These are phyloP conservation scores for Hypomecis atomaria DNA, from an alignment of 2,888 invertebrate species.

Conservation along the genomic window DNA sequence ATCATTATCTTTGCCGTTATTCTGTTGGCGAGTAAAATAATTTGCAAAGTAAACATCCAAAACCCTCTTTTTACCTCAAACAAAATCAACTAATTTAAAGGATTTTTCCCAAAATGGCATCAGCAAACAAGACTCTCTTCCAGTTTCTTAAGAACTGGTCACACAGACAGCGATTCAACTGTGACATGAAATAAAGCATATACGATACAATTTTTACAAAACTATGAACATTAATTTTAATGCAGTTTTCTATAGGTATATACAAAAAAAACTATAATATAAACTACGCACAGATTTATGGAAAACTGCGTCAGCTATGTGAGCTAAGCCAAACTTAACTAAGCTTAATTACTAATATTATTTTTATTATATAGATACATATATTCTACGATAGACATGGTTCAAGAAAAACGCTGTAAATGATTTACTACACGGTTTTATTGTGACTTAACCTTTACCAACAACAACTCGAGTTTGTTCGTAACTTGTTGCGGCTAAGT, in stretches of 20 bases:
- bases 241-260: neutral
- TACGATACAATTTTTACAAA: too few species aligned
- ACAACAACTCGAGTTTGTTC: constrained; percentile 13
- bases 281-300: too few species aligned
- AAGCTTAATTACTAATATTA: too few species aligned
- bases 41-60: neutral
- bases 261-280: too few species aligned
- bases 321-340: too few species aligned
- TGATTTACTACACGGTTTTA: neutral
- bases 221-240: too few species aligned
- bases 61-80: constrained; percentile 16
- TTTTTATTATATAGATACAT: too few species aligned
- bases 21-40: neutral
- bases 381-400: too few species aligned
- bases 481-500: constrained; percentile 29
- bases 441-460: neutral
- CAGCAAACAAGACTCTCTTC: constrained; percentile 12
- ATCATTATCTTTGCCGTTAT: neutral
- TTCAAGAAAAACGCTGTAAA: too few species aligned
- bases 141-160: neutral
- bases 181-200: too few species aligned
- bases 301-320: too few species aligned
- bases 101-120: constrained; percentile 19
- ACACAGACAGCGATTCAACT: neutral
- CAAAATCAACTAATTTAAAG: constrained; percentile 19